These are phyloP conservation scores for Leucoraja erinaceus DNA, from an alignment of 2,113 vertebrate genomes.

Conservation along the genomic window DNA sequence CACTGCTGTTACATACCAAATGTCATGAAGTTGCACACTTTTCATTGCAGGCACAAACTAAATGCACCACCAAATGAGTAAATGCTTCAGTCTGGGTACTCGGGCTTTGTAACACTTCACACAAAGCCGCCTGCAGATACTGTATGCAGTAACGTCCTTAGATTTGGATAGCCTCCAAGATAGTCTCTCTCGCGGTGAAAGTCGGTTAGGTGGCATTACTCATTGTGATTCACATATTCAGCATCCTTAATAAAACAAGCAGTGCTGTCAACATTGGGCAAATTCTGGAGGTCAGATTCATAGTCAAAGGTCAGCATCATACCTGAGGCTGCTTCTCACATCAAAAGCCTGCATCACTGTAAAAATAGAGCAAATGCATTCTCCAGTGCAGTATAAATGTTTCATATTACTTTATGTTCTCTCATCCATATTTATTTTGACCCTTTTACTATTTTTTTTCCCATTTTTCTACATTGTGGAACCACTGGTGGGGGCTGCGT, in stretches of 20 bases:
- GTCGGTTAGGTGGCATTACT: neutral
- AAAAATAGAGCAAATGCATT: neutral
- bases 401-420: neutral
- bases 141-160: neutral
- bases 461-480: neutral
- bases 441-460: neutral
- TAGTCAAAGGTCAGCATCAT: neutral
- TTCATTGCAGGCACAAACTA: neutral
- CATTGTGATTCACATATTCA: neutral
- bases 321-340: constrained; percentile 6
- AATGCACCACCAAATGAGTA: neutral
- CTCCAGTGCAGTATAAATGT: neutral
- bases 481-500: neutral
- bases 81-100: neutral
- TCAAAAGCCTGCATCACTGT: neutral
- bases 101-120: neutral
- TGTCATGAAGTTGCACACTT: neutral
- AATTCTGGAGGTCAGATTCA: neutral
- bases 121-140: neutral
- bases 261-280: neutral
- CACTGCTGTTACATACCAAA: neutral
- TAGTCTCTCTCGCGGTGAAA: neutral
- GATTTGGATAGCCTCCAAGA: neutral
- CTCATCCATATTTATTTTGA: neutral
- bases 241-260: neutral